These are phyloP conservation scores for Drosophila subsilvestris DNA, from an alignment of 2,888 invertebrate species.

Conservation along the genomic window DNA sequence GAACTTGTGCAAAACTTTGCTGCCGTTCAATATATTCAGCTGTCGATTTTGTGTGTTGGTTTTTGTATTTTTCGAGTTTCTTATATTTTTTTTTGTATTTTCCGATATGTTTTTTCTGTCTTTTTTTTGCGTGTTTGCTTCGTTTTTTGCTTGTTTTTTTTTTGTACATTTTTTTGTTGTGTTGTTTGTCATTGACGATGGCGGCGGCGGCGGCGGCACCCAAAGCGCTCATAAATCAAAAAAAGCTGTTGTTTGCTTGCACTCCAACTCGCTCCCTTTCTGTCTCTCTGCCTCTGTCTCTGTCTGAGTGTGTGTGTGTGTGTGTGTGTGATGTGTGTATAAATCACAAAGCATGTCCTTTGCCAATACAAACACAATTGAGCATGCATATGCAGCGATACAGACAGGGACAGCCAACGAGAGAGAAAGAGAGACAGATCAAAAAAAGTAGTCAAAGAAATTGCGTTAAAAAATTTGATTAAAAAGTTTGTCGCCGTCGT, in stretches of 20 bases:
- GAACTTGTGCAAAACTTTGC: constrained; percentile 61
- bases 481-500: constrained; percentile 74
- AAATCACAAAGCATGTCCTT: constrained; percentile 79
- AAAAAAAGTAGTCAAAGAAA: constrained; percentile 68
- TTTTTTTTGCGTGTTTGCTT: too few species aligned
- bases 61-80: constrained; percentile 16
- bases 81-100: constrained; percentile 28
- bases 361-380: constrained; percentile 75
- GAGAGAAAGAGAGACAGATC: constrained; percentile 4
- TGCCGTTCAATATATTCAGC: constrained; percentile 61
- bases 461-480: constrained; percentile 77
- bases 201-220: constrained; percentile 50
- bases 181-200: constrained; percentile 15
- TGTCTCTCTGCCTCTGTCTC: background rate
- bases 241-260: constrained; percentile 76
- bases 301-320: constrained; percentile 33
- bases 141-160: too few species aligned
- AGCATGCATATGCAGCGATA: constrained; percentile 60
- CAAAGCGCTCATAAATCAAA: constrained; percentile 78
- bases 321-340: constrained; percentile 71
- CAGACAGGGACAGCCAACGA: constrained; percentile 48
- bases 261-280: constrained; percentile 16
- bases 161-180: constrained; percentile 1
- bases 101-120: constrained; percentile 13
- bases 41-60: constrained; percentile 48